A percentile compares a stretch with the other conserved stretches of the same genome.
Evolutionary conservation across 2,888 invertebrate species (phyloP).

Genomic region (Calameuta pallipes): DNA sequence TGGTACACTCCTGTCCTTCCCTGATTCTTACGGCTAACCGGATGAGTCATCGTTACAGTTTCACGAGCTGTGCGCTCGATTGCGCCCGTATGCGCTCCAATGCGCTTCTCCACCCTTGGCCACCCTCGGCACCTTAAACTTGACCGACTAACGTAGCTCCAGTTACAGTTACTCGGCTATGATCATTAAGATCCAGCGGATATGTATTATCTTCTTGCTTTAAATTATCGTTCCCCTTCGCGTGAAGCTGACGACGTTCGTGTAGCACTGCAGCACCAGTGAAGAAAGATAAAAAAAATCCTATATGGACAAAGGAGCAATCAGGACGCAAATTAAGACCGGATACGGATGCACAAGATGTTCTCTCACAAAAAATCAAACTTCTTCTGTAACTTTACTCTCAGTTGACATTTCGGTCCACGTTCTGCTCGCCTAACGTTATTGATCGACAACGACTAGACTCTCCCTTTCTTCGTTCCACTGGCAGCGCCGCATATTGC

Average conservation of each 20-base stretch:
- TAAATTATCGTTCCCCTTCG: neutral
- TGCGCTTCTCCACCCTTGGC: neutral
- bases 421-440: conserved; percentile 40
- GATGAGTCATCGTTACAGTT: neutral
- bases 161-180: neutral
- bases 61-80: neutral
- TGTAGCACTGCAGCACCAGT: neutral
- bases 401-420: conserved; percentile 33
- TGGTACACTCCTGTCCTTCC: neutral
- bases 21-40: neutral
- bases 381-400: neutral
- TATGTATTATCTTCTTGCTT: neutral
- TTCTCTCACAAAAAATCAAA: neutral
- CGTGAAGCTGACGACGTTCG: neutral
- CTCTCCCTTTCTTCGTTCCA: conserved; percentile 12
- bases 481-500: conserved; percentile 24
- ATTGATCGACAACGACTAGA: conserved; percentile 36
- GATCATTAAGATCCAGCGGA: neutral
- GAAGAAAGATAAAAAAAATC: neutral
- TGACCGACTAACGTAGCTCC: neutral
- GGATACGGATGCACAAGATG: neutral
- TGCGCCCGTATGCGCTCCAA: neutral
- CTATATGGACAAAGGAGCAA: neutral
- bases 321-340: neutral
- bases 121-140: neutral